Evolutionary conservation across 2,797 vertebrate genomes (phyloP).

Genomic region (Avahi laniger): DNA sequence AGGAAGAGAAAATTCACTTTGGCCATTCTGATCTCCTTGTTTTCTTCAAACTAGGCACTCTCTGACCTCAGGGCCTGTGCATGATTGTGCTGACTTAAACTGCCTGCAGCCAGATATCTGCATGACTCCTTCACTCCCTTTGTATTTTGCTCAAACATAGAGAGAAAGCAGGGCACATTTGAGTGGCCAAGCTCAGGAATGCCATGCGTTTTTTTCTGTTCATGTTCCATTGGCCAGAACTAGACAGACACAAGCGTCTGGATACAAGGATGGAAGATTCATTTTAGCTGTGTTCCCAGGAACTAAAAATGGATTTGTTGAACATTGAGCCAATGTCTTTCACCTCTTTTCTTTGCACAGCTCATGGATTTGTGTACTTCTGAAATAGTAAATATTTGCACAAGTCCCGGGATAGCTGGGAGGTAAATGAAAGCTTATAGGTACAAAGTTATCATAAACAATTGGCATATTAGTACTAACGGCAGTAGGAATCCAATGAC

Average conservation of each 20-base stretch:
- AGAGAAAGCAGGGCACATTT: neutral
- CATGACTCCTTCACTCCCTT: neutral
- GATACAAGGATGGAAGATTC: neutral
- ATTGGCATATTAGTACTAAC: neutral
- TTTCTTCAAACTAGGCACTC: neutral
- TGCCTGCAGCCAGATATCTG: neutral
- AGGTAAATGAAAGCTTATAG: neutral
- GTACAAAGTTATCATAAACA: neutral
- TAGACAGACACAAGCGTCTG: neutral
- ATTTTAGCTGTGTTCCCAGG: neutral
- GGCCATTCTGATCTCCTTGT: neutral
- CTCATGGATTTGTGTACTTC: neutral
- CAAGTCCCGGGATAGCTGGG: neutral
- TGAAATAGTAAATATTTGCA: conserved; percentile 4
- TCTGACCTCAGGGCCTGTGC: neutral
- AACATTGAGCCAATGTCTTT: neutral
- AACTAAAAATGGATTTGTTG: neutral
- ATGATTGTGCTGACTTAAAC: neutral
- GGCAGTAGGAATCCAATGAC: neutral
- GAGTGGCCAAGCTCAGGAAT: neutral
- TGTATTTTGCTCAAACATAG: neutral
- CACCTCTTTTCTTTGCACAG: neutral
- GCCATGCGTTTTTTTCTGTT: neutral
- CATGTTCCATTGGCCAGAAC: neutral
- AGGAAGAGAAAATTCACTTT: neutral